Conservation (phyloP, 2,113 vertebrate species). For the Aldabrachelys gigantea region DNA sequence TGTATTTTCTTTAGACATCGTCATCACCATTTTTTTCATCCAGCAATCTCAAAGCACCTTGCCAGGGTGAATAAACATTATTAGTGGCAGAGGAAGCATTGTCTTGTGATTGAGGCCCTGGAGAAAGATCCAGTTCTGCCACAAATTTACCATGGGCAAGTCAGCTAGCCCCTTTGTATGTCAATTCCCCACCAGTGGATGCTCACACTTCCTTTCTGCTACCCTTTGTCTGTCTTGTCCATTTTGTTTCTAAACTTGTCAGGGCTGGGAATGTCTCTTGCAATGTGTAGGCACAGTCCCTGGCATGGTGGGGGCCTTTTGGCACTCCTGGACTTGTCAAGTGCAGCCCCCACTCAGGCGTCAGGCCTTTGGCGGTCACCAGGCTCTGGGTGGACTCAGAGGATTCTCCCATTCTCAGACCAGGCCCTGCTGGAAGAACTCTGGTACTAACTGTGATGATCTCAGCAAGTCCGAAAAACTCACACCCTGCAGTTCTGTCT, state of each 20-base stretch:
- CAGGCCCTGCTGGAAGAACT: background rate
- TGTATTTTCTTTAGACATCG: background rate
- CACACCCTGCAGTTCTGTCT: background rate
- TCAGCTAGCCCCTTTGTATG: too few species aligned
- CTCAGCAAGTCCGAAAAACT: background rate
- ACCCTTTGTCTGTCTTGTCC: background rate
- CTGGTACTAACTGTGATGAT: background rate
- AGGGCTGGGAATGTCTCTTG: background rate
- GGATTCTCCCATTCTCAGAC: background rate
- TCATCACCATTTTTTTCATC: background rate
- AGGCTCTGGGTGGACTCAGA: accelerated
- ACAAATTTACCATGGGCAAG: background rate
- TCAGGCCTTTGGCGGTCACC: accelerated
- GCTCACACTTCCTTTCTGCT: accelerated
- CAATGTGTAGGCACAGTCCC: background rate
- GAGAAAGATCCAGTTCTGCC: background rate
- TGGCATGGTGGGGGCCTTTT: background rate
- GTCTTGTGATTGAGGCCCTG: background rate
- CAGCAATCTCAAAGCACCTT: background rate
- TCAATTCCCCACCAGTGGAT: accelerated
- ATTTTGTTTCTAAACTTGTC: background rate
- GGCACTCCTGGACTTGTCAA: background rate
- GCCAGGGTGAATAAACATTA: background rate
- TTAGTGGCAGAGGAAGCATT: background rate
- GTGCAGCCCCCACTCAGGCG: background rate